A percentile compares a stretch with the other conserved stretches of the same genome.
phyloP scores from a whole-genome alignment of 2,113 vertebrate genomes.

The Cheirogaleus medius region DNA sequence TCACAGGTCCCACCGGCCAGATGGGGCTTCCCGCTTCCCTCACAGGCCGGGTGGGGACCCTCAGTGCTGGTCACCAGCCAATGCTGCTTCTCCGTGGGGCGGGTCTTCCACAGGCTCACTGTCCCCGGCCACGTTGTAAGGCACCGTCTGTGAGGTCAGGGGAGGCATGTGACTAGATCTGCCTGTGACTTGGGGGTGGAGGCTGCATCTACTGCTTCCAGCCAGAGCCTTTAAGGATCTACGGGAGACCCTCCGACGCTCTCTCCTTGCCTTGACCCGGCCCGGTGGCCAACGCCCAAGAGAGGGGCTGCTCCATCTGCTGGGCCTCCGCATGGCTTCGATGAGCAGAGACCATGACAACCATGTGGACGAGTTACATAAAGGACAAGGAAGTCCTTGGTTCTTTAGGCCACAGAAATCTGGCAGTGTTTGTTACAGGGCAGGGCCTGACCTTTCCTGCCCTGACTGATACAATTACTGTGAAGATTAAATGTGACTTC shows the following conservation, averaged over 20 bases:
- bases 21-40: accelerated
- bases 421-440: background rate
- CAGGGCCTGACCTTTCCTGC: background rate
- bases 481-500: background rate
- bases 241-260: accelerated
- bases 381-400: background rate
- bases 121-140: background rate
- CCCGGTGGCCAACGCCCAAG: background rate
- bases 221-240: background rate
- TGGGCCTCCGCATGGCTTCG: background rate
- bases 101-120: background rate
- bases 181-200: background rate
- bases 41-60: background rate
- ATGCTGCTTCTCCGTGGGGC: accelerated
- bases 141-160: background rate
- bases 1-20: background rate
- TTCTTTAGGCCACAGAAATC: background rate
- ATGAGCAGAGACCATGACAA: background rate
- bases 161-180: background rate
- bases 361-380: background rate
- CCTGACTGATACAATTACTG: background rate
- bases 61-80: accelerated
- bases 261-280: background rate
- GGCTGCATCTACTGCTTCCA: background rate
- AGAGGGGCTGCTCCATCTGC: background rate